A percentile compares a stretch with the other conserved stretches of the same genome.
phyloP scores from a whole-genome alignment of 2,888 invertebrate species.

The Holacanthella duospinosa region DNA sequence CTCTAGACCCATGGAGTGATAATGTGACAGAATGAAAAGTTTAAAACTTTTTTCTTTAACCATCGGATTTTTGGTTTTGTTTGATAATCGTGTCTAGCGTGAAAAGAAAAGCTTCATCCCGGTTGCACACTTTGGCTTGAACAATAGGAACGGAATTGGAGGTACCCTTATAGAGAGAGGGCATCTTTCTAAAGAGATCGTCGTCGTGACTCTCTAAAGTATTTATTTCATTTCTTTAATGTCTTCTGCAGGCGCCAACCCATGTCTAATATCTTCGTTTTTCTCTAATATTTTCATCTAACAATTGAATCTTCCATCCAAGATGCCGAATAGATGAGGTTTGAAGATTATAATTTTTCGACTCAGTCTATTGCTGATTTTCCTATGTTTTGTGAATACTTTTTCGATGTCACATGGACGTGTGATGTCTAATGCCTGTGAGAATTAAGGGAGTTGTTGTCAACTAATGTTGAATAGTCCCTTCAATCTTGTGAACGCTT shows the following conservation, averaged over 20 bases:
- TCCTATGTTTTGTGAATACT: too few species aligned
- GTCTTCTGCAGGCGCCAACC: constrained; percentile 2
- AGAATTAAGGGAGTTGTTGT: too few species aligned
- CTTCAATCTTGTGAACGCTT: too few species aligned
- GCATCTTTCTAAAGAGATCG: neutral
- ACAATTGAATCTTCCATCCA: constrained; percentile 1
- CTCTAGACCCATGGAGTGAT: neutral
- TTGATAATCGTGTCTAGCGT: constrained; percentile 5
- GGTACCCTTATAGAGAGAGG: neutral
- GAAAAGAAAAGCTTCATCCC: constrained; percentile 4
- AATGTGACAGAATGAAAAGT: constrained; percentile 6
- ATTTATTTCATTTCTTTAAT: constrained; percentile 2
- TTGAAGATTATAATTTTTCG: neutral
- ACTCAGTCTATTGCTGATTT: too few species aligned
- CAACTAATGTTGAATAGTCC: too few species aligned
- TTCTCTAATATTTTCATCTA: neutral
- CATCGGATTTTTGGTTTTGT: constrained; percentile 2
- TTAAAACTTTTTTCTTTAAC: neutral
- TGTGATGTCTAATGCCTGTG: too few species aligned
- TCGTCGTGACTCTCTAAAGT: neutral
- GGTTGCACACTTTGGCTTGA: neutral
- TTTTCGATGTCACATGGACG: too few species aligned
- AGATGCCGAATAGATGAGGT: neutral
- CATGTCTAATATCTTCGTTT: constrained; percentile 5
- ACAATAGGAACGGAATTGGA: neutral